A percentile compares a stretch with the other conserved stretches of the same genome.
These are phyloP conservation scores for Smithornis capensis DNA, from an alignment of 2,113 vertebrate species.

Conservation along the genomic window DNA sequence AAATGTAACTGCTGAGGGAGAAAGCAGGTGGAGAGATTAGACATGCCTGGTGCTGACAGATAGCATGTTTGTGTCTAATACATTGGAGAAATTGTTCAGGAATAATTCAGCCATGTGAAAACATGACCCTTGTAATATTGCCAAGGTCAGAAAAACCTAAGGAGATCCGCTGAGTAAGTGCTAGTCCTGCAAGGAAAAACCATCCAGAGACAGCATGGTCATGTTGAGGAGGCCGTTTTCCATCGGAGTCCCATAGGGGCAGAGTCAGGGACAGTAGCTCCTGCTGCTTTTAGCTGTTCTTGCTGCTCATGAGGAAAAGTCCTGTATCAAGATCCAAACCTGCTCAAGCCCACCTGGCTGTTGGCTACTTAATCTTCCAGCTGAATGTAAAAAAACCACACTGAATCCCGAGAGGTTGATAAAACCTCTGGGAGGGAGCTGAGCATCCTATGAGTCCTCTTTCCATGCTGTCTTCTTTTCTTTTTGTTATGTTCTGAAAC, in stretches of 20 bases:
- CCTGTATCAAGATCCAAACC: background rate
- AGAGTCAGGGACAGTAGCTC: background rate
- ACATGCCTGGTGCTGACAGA: background rate
- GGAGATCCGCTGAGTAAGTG: background rate
- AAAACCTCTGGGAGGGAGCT: background rate
- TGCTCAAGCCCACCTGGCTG: background rate
- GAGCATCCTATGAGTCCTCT: background rate
- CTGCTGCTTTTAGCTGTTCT: background rate
- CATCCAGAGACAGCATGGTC: background rate
- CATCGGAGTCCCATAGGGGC: background rate
- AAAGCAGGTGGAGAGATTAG: conserved; percentile 1
- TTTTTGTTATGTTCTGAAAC: background rate
- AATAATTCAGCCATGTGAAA: conserved; percentile 20
- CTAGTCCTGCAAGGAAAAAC: background rate
- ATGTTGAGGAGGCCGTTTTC: background rate
- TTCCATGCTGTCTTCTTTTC: background rate
- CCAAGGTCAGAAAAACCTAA: conserved; percentile 25
- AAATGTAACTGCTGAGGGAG: background rate
- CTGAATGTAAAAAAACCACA: background rate
- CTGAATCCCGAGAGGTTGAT: background rate
- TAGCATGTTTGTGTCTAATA: conserved; percentile 17
- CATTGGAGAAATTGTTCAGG: background rate
- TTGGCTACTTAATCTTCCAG: background rate
- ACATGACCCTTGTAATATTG: background rate
- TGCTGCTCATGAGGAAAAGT: background rate